A percentile compares a stretch with the other conserved stretches of the same genome.
These are phyloP conservation scores for Cairina moschata DNA, from an alignment of 2,113 vertebrate genomes.

Conservation along the genomic window DNA sequence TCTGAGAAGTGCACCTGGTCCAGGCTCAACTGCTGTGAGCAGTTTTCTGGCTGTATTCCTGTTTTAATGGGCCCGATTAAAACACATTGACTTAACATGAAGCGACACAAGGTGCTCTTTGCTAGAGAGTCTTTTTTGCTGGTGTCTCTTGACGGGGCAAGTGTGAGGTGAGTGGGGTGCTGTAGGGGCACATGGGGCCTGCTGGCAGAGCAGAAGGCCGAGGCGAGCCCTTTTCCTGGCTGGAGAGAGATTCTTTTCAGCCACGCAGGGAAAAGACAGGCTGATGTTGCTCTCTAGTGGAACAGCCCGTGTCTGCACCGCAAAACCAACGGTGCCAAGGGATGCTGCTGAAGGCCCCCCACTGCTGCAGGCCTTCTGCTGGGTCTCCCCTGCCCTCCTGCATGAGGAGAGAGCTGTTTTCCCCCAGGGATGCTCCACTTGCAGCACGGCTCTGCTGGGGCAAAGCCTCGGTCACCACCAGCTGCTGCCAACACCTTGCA, in stretches of 20 bases:
- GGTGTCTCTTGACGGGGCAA: not conserved
- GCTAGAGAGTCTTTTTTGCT: no score
- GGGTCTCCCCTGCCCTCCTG: not conserved
- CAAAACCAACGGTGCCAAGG: not conserved
- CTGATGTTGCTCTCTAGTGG: slow-evolving; percentile 59
- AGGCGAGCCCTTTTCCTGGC: not conserved
- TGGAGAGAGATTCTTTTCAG: no score
- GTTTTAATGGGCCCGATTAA: not conserved
- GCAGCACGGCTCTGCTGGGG: not conserved
- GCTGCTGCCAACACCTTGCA: not conserved
- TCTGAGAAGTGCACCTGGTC: not conserved
- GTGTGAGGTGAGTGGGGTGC: no score
- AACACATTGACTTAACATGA: not conserved
- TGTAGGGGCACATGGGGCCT: not conserved
- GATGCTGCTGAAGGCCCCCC: not conserved
- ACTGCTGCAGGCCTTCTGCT: not conserved
- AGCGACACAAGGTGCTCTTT: not conserved
- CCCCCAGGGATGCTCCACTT: not conserved
- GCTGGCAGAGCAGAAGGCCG: not conserved
- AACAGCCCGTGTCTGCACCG: not conserved
- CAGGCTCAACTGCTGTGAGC: not conserved
- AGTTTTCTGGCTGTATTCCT: not conserved
- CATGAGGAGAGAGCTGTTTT: not conserved
- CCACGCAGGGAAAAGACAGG: not conserved
- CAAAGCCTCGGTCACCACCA: not conserved